A percentile compares a stretch with the other conserved stretches of the same genome.
phyloP scores from a whole-genome alignment of 1,140 invertebrate species.

The Lepidostoma basale region DNA sequence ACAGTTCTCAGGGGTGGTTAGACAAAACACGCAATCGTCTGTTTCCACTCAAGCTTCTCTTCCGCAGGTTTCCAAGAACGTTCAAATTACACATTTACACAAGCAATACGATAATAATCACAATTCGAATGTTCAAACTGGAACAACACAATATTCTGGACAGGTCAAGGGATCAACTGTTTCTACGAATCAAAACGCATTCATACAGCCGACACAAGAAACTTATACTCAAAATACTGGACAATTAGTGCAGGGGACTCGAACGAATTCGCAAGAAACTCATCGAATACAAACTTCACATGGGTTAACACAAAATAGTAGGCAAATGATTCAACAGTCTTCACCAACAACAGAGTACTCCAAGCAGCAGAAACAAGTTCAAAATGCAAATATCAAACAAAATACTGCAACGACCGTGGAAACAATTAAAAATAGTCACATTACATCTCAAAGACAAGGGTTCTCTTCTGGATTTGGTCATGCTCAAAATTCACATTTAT shows the following conservation, averaged over 20 bases:
- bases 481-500: not conserved
- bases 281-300: not conserved
- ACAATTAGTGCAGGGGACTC: not conserved
- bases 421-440: not conserved
- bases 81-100: not conserved
- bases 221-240: not conserved
- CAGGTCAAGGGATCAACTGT: not conserved
- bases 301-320: not conserved
- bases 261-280: not conserved
- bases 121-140: slow-evolving; percentile 8
- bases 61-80: not conserved
- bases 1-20: not conserved
- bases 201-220: slow-evolving; percentile 9
- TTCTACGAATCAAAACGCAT: not conserved
- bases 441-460: too few relatives aligned
- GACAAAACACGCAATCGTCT: not conserved
- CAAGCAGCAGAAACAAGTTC: not conserved
- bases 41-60: not conserved
- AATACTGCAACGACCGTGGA: not conserved
- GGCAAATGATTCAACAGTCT: not conserved
- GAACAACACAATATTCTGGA: not conserved
- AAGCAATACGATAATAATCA: not conserved
- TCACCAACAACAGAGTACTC: not conserved
- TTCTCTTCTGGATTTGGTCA: not conserved
- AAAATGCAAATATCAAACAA: not conserved